Conservation (phyloP, 2,797 vertebrate genomes). For the Danio kyathit region DNA sequence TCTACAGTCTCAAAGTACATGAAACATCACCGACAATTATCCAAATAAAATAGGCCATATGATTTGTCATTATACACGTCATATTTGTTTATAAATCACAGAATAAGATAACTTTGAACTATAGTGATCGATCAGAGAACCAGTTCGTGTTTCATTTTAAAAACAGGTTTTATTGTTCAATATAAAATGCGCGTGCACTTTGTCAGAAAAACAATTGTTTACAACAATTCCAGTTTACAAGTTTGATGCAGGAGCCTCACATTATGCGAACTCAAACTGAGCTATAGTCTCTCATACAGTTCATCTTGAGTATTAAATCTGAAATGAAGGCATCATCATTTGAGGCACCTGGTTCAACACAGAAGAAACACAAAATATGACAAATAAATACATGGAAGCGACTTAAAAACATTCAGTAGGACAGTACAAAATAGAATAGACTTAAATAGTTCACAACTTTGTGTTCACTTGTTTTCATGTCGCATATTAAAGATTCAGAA, state of each 20-base stretch:
- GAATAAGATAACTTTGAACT: background rate
- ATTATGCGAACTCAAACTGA: background rate
- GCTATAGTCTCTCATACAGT: slow-evolving; percentile 23
- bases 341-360: slow-evolving; percentile 23
- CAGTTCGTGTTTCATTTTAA: slow-evolving; percentile 27
- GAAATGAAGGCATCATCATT: background rate
- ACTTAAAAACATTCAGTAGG: slow-evolving; percentile 24
- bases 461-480: slow-evolving; percentile 15
- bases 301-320: slow-evolving; percentile 17
- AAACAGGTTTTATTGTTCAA: slow-evolving; percentile 56
- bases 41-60: background rate
- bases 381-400: slow-evolving; percentile 13
- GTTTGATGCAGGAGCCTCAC: slow-evolving; percentile 9
- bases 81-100: background rate
- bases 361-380: slow-evolving; percentile 7
- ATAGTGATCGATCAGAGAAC: background rate
- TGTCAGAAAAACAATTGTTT: slow-evolving; percentile 43
- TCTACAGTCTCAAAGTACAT: background rate
- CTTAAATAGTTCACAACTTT: slow-evolving; percentile 56
- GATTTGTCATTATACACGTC: background rate
- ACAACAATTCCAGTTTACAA: slow-evolving; percentile 56
- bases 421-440: slow-evolving; percentile 4
- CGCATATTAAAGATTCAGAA: background rate
- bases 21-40: background rate
- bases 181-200: slow-evolving; percentile 55